Percentiles rank a stretch among this genome's conserved stretches.
phyloP scores from a whole-genome alignment of 2,888 invertebrate species.

The Myathropa florea region DNA sequence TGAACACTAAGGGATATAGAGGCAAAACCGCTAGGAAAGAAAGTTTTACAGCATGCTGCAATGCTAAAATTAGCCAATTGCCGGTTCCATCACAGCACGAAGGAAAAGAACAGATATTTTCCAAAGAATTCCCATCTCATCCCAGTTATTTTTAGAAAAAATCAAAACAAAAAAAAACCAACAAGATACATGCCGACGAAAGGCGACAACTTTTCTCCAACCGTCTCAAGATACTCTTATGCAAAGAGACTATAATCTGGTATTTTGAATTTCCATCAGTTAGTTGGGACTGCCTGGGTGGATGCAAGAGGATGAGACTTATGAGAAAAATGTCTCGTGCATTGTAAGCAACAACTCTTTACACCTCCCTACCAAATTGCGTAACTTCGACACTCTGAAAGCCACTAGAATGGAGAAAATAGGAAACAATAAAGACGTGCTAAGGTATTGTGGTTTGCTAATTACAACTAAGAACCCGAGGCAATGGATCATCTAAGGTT shows the following conservation, averaged over 20 bases:
- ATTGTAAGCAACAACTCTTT: slow-evolving; percentile 4
- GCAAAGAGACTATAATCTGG: slow-evolving; percentile 38
- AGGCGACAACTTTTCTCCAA: slow-evolving; percentile 47
- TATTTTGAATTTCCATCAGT: slow-evolving; percentile 59
- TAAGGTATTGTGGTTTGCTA: slow-evolving; percentile 22
- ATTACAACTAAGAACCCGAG: slow-evolving; percentile 40
- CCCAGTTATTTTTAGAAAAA: slow-evolving; percentile 49
- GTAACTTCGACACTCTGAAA: slow-evolving; percentile 30
- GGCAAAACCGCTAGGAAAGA: slow-evolving; percentile 41
- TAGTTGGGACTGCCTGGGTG: not conserved
- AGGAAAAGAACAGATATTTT: slow-evolving; percentile 50
- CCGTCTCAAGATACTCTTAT: not conserved
- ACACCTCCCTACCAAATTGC: slow-evolving; percentile 12
- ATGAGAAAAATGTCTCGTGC: not conserved
- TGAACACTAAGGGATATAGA: slow-evolving; percentile 12
- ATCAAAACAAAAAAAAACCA: slow-evolving; percentile 14
- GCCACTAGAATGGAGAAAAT: not conserved
- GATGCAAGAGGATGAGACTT: not conserved
- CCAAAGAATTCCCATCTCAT: slow-evolving; percentile 58
- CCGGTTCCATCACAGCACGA: slow-evolving; percentile 26
- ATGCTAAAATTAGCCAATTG: slow-evolving; percentile 64
- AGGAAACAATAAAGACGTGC: slow-evolving; percentile 25
- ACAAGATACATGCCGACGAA: slow-evolving; percentile 1
- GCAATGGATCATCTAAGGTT: slow-evolving; percentile 52
- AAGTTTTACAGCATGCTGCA: slow-evolving; percentile 46